Evolutionary conservation across 2,797 vertebrate species (phyloP), one percentile per base, ranked within the genome.

Genomic region (Mormyrus hasselquistii): DNA sequence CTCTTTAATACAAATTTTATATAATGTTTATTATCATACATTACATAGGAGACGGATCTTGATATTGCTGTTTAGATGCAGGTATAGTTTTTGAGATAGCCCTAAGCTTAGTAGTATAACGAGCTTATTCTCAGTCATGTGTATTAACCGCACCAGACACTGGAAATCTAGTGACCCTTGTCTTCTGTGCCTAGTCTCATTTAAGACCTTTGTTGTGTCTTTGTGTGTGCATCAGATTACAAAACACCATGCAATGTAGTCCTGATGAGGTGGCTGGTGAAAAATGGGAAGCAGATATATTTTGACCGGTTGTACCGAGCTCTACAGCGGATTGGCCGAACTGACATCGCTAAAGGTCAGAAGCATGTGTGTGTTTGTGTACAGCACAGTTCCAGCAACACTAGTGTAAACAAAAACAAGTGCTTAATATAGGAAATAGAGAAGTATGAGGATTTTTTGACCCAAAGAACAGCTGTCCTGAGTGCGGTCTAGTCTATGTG

Each of bases 291-390:
- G 16, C 87, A 79, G 83, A 94, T 91, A 0, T 95, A 96, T 89
- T 97, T 97, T 93, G 97, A 98, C 94, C 95, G 95, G 22, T 93
- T 99, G 88, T 93, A 94, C 2, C 95, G 95, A 0, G 94, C 94
- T 90, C 94, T 99, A 87, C 95, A 90, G 59, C 94, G 92, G 16
- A 94, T 98, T 0, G 96, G 97, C 19, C 97, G 98, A 69, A 92
- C 94, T 0, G 98, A 98, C 91, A 93, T 98, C 1, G 96, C 97
- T 57, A 87, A 94, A 16, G 96, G 96, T 97, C 92, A 95, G 94
- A 89, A 25, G 10, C 14, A 14, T 5, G 16, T 55, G 3, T 55
- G 52, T 55, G 8, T 55, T 19, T 55, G 53, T 19, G 59, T 22
- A 7, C 79, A 83, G 79, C 16, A 44, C 14, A 14, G 34, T 34